Conservation (phyloP, 2,113 vertebrate species). For the Clarias batrachus region DNA sequence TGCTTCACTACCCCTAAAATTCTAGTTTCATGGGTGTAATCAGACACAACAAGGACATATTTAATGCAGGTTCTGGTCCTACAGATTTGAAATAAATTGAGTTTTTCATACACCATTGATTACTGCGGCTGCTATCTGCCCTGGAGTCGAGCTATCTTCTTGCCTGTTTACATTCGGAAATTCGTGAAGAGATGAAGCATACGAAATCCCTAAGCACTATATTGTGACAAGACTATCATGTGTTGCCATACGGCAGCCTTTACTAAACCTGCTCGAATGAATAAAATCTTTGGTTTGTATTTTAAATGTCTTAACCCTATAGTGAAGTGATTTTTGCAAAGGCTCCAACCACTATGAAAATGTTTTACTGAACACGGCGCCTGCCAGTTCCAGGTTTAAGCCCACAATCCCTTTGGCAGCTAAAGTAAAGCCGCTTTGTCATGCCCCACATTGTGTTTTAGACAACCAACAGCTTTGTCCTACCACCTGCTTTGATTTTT, state of each 20-base stretch:
- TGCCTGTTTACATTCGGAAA: neutral
- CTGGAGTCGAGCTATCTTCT: constrained; percentile 18
- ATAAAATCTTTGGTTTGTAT: neutral
- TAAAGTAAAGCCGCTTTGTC: neutral
- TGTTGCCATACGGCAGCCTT: neutral
- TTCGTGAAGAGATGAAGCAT: neutral
- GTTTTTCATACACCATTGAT: constrained; percentile 26
- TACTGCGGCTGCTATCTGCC: constrained; percentile 5
- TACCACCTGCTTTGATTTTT: neutral
- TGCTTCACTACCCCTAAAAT: neutral
- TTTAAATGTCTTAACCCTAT: neutral
- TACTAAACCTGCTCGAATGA: neutral
- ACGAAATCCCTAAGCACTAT: neutral
- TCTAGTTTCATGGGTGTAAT: neutral
- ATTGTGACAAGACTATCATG: constrained; percentile 3
- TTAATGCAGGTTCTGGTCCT: constrained; percentile 7
- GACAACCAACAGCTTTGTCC: neutral
- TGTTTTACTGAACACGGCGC: neutral
- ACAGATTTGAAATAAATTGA: constrained; percentile 33
- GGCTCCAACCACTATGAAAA: neutral
- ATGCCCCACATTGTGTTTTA: neutral
- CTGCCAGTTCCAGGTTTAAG: neutral
- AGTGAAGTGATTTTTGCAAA: neutral
- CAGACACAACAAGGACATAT: constrained; percentile 9
- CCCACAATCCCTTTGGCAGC: neutral